Conservation (phyloP, 2,888 invertebrate species). For the Stomorhina lunata region DNA sequence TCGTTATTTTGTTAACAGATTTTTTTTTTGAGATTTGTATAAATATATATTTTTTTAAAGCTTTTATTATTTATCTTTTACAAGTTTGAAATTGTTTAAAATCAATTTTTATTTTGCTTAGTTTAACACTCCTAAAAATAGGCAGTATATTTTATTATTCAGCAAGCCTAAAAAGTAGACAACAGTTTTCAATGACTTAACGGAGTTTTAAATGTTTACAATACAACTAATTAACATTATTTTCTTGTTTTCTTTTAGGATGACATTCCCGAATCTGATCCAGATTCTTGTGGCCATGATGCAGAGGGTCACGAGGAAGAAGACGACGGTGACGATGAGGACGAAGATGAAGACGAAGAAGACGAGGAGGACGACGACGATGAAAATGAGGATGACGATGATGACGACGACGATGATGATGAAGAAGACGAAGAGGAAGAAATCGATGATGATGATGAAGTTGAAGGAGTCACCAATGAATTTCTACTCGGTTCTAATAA, state of each 20-base stretch:
- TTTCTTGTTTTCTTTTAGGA: constrained; percentile 72
- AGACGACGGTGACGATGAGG: constrained; percentile 79
- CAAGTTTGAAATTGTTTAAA: constrained; percentile 50
- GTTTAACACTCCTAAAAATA: constrained; percentile 41
- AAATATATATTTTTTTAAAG: constrained; percentile 44
- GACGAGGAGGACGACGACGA: constrained; percentile 78
- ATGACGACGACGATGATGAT: constrained; percentile 75
- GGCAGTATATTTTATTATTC: constrained; percentile 23
- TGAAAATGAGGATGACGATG: constrained; percentile 74
- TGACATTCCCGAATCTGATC: constrained; percentile 80
- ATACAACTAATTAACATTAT: constrained; percentile 1
- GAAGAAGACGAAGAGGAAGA: constrained; percentile 80
- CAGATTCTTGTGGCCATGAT: constrained; percentile 79
- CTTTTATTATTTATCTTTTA: constrained; percentile 22
- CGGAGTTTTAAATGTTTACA: neutral
- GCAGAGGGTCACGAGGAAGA: constrained; percentile 79
- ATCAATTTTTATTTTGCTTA: constrained; percentile 43
- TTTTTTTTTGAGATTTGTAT: constrained; percentile 43
- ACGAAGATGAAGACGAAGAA: constrained; percentile 79
- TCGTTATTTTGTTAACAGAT: constrained; percentile 43
- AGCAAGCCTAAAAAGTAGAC: constrained; percentile 1
- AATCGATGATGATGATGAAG: constrained; percentile 79
- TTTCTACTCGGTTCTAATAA: constrained; percentile 80
- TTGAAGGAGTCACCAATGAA: constrained; percentile 78
- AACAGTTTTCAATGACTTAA: neutral